These are phyloP conservation scores for Pachydiplax longipennis DNA, from an alignment of 2,888 invertebrate genomes.

Conservation along the genomic window DNA sequence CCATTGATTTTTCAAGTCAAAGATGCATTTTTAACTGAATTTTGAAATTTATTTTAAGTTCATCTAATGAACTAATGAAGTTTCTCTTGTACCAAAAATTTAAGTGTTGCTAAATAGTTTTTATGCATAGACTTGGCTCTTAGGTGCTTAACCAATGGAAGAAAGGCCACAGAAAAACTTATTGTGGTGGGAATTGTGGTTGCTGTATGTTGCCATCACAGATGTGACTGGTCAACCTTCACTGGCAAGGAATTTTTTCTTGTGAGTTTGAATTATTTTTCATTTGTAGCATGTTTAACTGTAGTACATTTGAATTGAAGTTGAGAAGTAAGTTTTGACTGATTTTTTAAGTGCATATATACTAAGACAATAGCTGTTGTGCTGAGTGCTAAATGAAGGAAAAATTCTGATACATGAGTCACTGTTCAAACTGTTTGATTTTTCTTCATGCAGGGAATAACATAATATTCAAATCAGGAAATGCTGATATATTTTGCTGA, in stretches of 20 bases:
- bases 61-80: neutral
- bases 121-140: slow-evolving; percentile 71
- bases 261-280: slow-evolving; percentile 55
- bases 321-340: too few species aligned
- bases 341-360: too few species aligned
- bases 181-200: slow-evolving; percentile 70
- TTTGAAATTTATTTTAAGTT: neutral
- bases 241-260: slow-evolving; percentile 71
- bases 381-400: too few species aligned
- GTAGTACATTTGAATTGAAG: too few species aligned
- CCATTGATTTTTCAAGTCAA: neutral
- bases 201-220: slow-evolving; percentile 92
- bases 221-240: slow-evolving; percentile 76
- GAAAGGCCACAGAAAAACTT: slow-evolving; percentile 54
- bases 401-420: too few species aligned
- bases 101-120: slow-evolving; percentile 4
- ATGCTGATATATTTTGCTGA: too few species aligned
- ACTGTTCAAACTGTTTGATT: too few species aligned
- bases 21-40: neutral
- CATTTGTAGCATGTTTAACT: too few species aligned
- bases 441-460: too few species aligned
- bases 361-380: too few species aligned
- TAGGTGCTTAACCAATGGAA: slow-evolving; percentile 67
- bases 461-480: too few species aligned
- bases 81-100: neutral